Base-by-base conservation (phyloP, 2,888 invertebrate species). In the Tinea trinotella region DNA sequence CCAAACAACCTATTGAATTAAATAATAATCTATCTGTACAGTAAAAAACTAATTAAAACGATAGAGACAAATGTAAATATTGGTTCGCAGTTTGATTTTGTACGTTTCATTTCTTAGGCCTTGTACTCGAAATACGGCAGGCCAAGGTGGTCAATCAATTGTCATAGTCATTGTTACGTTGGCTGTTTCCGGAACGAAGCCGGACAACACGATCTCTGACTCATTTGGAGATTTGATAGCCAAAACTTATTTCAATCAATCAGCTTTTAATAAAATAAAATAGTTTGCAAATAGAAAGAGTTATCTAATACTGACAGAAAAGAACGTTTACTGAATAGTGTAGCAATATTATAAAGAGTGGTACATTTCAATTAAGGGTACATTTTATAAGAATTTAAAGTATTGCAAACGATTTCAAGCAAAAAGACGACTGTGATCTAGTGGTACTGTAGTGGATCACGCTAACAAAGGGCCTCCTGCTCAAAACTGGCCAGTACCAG, bases 61-160 rank as follows among this genome's bases (percentile, higher is more conserved):
- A 30, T 30, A 30, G 7, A 30, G 7, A 35, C 40, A 40, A 30
- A 10, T 40, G 40, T 40, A 40, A 40, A 40, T 40, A 40, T 40
- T 13, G 7, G 19, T 17, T 7, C 10, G 19, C 7, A 4, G 5
- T 46, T 46, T 46, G 50, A 12, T 52, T 52, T 52, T 13, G 18
- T 57, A 63, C 68, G 66, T 71, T 73, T 67, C 74, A 82, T 83
- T 82, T 84, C 84, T 84, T 80, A 76, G 74, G 76, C 83, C 84
- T 83, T 72, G 74, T n/a, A 7, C 7, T 17, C 46, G 46, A n/a
- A n/a, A 19, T 19, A 58, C 18, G 48, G 59, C 61, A 61, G 70
- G 71, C 63, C 70, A 64, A 68, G 68, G 68, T 35, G 49, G 46
- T 46, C 52, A 22, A 49, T 55, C 52, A n/a, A 40, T 34, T 30